Evolutionary conservation across 2,888 invertebrate species (phyloP).

Genomic region (Masnerella sp.): DNA sequence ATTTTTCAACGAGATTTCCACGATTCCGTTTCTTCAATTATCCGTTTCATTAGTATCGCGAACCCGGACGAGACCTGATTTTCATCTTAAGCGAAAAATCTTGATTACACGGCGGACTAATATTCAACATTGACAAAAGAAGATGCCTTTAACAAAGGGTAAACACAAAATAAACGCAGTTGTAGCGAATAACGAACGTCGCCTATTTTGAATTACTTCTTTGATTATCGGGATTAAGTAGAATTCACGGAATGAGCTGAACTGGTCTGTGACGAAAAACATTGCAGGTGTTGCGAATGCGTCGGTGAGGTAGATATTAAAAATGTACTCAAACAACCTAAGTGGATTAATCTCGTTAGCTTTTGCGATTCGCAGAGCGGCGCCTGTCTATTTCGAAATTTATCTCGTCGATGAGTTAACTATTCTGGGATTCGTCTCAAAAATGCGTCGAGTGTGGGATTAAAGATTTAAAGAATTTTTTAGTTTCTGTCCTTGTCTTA

Average conservation of each 20-base stretch:
- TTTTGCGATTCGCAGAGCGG: constrained; percentile 19
- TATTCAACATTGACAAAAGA: constrained; percentile 24
- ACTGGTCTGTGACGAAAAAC: no score
- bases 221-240: no score
- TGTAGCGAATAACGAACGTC: neutral
- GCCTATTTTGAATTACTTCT: constrained; percentile 5
- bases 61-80: constrained; percentile 29
- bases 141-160: no score
- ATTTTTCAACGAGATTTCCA: constrained; percentile 31
- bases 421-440: no score
- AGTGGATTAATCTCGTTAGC: no score
- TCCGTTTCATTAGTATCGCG: constrained; percentile 33
- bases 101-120: constrained; percentile 31
- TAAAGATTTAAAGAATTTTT: no score
- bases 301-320: no score
- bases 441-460: no score
- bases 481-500: no score
- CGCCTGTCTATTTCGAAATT: constrained; percentile 37
- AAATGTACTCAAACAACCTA: no score
- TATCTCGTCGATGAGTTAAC: constrained; percentile 39
- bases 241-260: no score
- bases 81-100: constrained; percentile 31
- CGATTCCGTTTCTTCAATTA: constrained; percentile 15
- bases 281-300: no score
- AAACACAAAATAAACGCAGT: neutral